phyloP scores from a whole-genome alignment of 23 tunicate genomes.

The Ciona savignyi region DNA sequence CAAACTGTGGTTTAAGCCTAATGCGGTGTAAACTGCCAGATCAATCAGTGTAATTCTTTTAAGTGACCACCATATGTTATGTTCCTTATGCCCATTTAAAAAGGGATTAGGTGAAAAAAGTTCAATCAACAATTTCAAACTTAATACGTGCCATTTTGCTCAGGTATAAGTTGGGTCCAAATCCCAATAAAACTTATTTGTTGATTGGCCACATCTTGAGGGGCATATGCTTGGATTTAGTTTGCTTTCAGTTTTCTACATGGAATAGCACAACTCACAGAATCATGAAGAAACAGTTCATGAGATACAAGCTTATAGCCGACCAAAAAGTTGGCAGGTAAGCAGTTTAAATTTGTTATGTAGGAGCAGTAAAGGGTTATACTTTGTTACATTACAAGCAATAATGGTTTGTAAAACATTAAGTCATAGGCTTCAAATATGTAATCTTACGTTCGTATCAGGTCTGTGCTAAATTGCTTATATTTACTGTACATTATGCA shows the following conservation, averaged over 20 bases:
- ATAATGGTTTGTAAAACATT: too few species aligned
- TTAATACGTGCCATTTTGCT: not conserved
- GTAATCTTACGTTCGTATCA: too few species aligned
- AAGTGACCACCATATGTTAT: not conserved
- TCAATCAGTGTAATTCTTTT: too few species aligned
- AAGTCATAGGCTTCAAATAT: too few species aligned
- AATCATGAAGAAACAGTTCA: conserved; percentile 62
- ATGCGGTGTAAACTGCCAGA: too few species aligned
- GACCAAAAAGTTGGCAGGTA: conserved; percentile 89
- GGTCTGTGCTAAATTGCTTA: too few species aligned
- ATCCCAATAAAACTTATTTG: not conserved
- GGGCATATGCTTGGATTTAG: not conserved
- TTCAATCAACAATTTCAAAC: not conserved
- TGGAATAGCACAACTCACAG: not conserved
- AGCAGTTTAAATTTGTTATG: too few species aligned
- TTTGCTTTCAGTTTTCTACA: not conserved
- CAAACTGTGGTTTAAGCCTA: too few species aligned
- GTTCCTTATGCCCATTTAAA: too few species aligned
- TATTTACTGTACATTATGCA: too few species aligned
- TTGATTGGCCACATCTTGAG: not conserved
- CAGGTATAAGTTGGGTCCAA: not conserved
- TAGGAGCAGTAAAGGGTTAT: too few species aligned
- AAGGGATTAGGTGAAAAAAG: not conserved
- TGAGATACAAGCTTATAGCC: conserved; percentile 64
- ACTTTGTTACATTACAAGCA: too few species aligned